phyloP scores from a whole-genome alignment of 2,888 invertebrate species.

The Phortica okadai region DNA sequence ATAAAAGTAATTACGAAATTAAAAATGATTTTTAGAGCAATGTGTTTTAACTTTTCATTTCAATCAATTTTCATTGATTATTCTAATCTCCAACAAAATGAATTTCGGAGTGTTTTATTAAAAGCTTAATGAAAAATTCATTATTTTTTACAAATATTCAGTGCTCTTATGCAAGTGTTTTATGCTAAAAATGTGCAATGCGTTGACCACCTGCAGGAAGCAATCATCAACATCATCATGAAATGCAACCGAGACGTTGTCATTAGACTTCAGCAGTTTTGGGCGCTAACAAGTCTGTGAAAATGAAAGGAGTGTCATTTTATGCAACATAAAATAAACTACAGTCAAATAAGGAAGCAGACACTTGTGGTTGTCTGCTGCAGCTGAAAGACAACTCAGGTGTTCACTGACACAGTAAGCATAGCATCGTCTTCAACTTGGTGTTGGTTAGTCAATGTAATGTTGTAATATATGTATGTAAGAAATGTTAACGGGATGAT shows the following conservation, averaged over 20 bases:
- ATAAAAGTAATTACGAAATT: no score
- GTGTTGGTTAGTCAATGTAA: no score
- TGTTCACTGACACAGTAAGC: slow-evolving; percentile 13
- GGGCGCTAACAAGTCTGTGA: slow-evolving; percentile 38
- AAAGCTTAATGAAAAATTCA: no score
- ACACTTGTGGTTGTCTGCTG: slow-evolving; percentile 62
- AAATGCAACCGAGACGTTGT: slow-evolving; percentile 46
- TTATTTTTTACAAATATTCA: slow-evolving; percentile 13
- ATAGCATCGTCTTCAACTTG: background rate
- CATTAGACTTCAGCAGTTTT: slow-evolving; percentile 1
- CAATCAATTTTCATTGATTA: no score
- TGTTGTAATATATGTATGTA: no score
- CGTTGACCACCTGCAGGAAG: slow-evolving; percentile 63
- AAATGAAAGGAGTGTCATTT: slow-evolving; percentile 61
- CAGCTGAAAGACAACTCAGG: slow-evolving; percentile 19
- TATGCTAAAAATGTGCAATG: slow-evolving; percentile 25
- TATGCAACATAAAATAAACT: slow-evolving; percentile 32
- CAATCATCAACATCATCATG: slow-evolving; percentile 39
- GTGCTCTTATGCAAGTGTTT: slow-evolving; percentile 31
- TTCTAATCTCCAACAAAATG: no score
- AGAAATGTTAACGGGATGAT: no score
- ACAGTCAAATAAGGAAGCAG: slow-evolving; percentile 62
- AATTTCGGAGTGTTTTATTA: no score
- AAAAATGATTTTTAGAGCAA: no score
- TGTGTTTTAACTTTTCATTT: no score